Evolutionary conservation across 1,140 invertebrate species (phyloP).

Genomic region (Bactericera cockerelli): DNA sequence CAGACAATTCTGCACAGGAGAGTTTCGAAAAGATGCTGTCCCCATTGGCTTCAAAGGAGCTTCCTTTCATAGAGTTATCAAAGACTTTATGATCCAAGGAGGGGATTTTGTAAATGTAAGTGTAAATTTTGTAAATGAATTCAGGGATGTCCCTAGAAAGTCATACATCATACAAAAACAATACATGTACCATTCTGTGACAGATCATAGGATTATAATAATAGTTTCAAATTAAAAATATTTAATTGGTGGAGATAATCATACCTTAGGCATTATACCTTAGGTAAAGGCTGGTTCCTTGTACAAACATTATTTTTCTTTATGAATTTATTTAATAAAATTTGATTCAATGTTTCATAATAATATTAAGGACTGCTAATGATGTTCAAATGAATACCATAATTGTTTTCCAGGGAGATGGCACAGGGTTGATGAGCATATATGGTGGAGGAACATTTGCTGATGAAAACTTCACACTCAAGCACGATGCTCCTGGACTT

Average conservation of each 20-base stretch:
- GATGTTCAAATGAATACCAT: too few species aligned
- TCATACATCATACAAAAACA: too few species aligned
- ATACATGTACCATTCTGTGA: not conserved
- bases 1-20: conserved; percentile 94
- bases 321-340: too few species aligned
- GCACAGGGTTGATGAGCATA: conserved; percentile 94
- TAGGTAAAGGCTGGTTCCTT: too few species aligned
- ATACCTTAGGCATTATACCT: too few species aligned
- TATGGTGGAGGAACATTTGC: conserved; percentile 86
- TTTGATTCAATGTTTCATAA: too few species aligned
- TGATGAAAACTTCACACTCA: conserved; percentile 93
- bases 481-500: conserved; percentile 88
- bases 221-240: too few species aligned
- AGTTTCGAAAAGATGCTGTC: conserved; percentile 79
- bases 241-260: too few species aligned
- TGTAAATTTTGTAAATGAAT: conserved; percentile 11
- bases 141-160: too few species aligned
- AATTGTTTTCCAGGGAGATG: conserved; percentile 91
- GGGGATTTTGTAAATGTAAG: conserved; percentile 95
- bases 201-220: not conserved
- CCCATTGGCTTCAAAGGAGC: conserved; percentile 92
- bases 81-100: conserved; percentile 98
- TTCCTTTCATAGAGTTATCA: conserved; percentile 95
- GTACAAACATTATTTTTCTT: too few species aligned
- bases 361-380: too few species aligned